Evolutionary conservation across 1,140 invertebrate genomes (phyloP), one percentile per base, ranked within the genome.

Genomic region (Macrocentrus cingulum): DNA sequence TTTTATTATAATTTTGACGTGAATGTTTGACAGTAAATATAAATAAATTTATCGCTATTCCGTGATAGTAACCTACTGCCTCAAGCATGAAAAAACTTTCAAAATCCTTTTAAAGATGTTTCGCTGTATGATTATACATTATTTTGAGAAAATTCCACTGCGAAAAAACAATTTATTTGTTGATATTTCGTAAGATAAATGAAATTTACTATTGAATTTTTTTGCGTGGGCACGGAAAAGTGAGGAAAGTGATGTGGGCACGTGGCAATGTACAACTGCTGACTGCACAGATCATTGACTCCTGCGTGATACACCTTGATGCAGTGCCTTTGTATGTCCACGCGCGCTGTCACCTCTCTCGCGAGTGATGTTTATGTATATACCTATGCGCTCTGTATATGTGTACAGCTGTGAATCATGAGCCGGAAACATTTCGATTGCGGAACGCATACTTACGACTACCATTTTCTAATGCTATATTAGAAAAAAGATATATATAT

Each of bases 281-380:
- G 32, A 57, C 62, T 6, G 6, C 11, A 61, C 69, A 70, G 71
- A 76, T 76, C 72, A 76, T 76, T 75, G 72, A 75, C 74, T 74
- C 67, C 65, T 25, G 32, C 20, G 22, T 25, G 9, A 25, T 2
- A 48, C 16, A 9, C 11, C 9, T 49, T 18, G 13, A 34, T 49
- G n/a, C 25, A 32, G n/a, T n/a, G 46, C 13, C 46, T 49, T 49
- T 49, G 23, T 49, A 34, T 49, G 25, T 34, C 46, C 19, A 48
- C 22, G 32, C 11, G 9, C 15, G n/a, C 13, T 16, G 20, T 44
- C 11, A 32, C 9, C 25, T 16, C 8, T 25, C 25, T 20, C 16
- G 22, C 22, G 4, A 45, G 11, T 11, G 13, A 45, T 45, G 42
- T 19, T 9, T 13, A 1, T 3, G 22, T 16, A 45, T 7, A 11